Evolutionary conservation across 2,113 vertebrate genomes (phyloP).

Genomic region (Neodon shergylaensis): DNA sequence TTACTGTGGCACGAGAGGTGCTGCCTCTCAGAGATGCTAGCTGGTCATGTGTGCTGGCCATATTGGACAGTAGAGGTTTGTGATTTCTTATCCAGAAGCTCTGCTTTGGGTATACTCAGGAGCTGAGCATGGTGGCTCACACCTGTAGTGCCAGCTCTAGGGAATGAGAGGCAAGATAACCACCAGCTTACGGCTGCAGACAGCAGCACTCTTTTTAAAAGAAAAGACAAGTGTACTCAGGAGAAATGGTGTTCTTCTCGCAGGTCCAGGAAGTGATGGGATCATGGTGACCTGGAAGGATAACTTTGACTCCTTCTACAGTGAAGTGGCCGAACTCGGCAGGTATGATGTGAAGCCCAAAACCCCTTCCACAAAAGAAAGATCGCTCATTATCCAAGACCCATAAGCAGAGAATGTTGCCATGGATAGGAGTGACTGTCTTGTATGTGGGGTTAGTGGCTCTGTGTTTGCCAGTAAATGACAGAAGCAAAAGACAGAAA

Average conservation of each 20-base stretch:
- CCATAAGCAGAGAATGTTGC: accelerated
- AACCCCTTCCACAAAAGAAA: neutral
- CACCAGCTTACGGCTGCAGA: too few species aligned
- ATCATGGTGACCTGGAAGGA: constrained; percentile 97
- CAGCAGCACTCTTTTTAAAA: neutral
- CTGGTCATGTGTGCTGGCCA: accelerated
- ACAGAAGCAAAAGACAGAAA: neutral
- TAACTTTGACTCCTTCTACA: constrained; percentile 96
- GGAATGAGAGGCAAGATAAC: neutral
- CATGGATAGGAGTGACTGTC: accelerated
- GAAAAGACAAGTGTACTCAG: neutral
- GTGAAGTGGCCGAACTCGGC: constrained; percentile 96
- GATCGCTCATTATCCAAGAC: too few species aligned
- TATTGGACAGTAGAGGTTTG: accelerated
- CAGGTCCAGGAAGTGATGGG: constrained; percentile 94
- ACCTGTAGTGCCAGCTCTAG: neutral
- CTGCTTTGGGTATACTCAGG: accelerated
- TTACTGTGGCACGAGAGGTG: accelerated
- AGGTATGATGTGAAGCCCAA: constrained; percentile 84
- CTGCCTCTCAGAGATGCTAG: too few species aligned
- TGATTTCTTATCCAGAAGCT: accelerated
- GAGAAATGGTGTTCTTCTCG: neutral
- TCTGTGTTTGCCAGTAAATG: neutral
- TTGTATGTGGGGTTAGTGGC: neutral
- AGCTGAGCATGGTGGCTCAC: neutral